phyloP scores from a whole-genome alignment of 2,113 vertebrate species.

The Manacus vitellinus region DNA sequence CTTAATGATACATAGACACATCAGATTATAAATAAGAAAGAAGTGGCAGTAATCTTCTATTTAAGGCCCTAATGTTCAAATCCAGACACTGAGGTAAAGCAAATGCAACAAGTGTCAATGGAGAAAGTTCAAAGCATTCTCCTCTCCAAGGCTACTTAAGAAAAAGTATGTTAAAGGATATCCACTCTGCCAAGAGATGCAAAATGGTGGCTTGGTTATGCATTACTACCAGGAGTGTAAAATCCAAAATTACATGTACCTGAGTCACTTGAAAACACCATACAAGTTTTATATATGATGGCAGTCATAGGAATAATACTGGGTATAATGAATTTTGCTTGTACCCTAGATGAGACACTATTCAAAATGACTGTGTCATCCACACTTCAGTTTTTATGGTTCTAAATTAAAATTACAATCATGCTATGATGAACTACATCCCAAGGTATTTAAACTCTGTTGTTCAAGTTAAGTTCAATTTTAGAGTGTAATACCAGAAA shows the following conservation, averaged over 20 bases:
- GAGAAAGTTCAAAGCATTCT: background rate
- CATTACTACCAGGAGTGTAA: background rate
- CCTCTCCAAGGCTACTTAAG: background rate
- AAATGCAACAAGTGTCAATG: background rate
- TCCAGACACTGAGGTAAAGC: background rate
- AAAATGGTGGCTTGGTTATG: background rate
- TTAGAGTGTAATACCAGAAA: slow-evolving; percentile 24
- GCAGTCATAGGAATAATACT: background rate
- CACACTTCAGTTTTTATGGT: background rate
- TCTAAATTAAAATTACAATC: slow-evolving; percentile 15
- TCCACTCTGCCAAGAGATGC: background rate
- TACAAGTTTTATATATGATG: background rate
- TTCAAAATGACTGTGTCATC: background rate
- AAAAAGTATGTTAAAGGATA: background rate
- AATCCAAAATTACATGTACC: background rate
- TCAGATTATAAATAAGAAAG: background rate
- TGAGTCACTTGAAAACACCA: background rate
- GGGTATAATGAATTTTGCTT: background rate
- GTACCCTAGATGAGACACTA: background rate
- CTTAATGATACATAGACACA: background rate
- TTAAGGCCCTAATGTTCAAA: background rate
- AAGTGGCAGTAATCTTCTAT: background rate
- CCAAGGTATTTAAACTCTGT: slow-evolving; percentile 34
- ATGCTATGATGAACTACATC: background rate
- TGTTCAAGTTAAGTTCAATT: slow-evolving; percentile 51